These are phyloP conservation scores for Chironomus tepperi DNA, from an alignment of 1,140 invertebrate genomes.

Conservation along the genomic window DNA sequence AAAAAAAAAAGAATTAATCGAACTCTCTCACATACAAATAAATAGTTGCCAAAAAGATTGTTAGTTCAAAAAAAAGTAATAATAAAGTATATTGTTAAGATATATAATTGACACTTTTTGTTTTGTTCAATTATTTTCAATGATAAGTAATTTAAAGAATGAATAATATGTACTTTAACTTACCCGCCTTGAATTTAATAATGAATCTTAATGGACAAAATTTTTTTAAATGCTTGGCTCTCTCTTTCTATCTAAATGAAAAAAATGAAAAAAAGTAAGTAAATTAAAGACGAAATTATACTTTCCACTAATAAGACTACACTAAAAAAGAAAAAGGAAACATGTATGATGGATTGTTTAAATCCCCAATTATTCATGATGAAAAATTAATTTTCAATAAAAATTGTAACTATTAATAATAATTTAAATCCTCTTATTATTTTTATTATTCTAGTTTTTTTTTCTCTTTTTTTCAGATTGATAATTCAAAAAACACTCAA, in stretches of 20 bases:
- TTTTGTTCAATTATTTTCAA: neutral
- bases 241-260: too few species aligned
- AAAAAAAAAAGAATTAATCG: neutral
- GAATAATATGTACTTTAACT: neutral
- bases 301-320: neutral
- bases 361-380: neutral
- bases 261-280: too few species aligned
- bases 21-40: neutral
- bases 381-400: too few species aligned
- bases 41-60: neutral
- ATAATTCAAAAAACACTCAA: too few species aligned
- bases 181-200: neutral
- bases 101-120: neutral
- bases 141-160: too few species aligned
- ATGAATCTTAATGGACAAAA: neutral
- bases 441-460: too few species aligned
- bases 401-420: too few species aligned
- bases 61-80: conserved; percentile 11
- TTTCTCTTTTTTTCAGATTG: too few species aligned
- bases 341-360: neutral
- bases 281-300: neutral
- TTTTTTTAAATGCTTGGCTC: too few species aligned
- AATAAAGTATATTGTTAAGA: neutral
- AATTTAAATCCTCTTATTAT: too few species aligned
- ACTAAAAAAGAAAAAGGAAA: neutral